Conservation (phyloP, 2,797 vertebrate genomes). For the Ctenopoma multispine region DNA sequence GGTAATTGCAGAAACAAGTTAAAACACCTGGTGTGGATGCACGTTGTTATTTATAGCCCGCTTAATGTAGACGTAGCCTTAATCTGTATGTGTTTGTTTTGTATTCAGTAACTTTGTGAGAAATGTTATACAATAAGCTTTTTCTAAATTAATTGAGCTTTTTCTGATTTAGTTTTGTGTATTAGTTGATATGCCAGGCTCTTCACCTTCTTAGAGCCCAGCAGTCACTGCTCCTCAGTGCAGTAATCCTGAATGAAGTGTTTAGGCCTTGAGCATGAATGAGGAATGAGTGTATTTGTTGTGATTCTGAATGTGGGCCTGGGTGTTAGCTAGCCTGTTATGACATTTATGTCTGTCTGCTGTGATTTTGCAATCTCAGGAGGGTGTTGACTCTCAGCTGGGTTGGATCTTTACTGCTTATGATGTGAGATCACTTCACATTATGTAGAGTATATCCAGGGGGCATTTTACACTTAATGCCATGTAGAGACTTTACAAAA, state of each 20-base stretch:
- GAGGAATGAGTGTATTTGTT: constrained; percentile 63
- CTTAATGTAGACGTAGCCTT: not conserved
- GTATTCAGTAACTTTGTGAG: constrained; percentile 11
- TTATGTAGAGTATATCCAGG: constrained; percentile 25
- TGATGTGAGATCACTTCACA: constrained; percentile 37
- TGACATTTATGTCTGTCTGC: constrained; percentile 54
- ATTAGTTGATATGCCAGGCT: constrained; percentile 14
- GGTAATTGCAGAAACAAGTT: too few relatives aligned
- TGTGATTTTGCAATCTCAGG: constrained; percentile 46
- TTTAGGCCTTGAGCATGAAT: constrained; percentile 56
- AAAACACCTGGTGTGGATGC: too few relatives aligned
- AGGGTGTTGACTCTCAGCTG: constrained; percentile 32
- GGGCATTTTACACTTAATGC: constrained; percentile 27
- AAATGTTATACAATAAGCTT: not conserved
- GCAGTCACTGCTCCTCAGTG: constrained; percentile 21
- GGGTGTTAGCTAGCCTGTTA: constrained; percentile 47
- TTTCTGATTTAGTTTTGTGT: constrained; percentile 13
- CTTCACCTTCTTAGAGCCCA: constrained; percentile 20
- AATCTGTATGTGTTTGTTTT: constrained; percentile 4
- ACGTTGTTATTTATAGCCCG: not conserved
- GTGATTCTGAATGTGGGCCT: constrained; percentile 48
- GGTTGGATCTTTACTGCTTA: constrained; percentile 39
- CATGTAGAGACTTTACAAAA: constrained; percentile 29
- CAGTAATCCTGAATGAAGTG: constrained; percentile 59
- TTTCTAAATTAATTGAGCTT: constrained; percentile 29